These are phyloP conservation scores for Psylliodes chrysocephalus DNA, from an alignment of 2,888 invertebrate species.

Conservation along the genomic window DNA sequence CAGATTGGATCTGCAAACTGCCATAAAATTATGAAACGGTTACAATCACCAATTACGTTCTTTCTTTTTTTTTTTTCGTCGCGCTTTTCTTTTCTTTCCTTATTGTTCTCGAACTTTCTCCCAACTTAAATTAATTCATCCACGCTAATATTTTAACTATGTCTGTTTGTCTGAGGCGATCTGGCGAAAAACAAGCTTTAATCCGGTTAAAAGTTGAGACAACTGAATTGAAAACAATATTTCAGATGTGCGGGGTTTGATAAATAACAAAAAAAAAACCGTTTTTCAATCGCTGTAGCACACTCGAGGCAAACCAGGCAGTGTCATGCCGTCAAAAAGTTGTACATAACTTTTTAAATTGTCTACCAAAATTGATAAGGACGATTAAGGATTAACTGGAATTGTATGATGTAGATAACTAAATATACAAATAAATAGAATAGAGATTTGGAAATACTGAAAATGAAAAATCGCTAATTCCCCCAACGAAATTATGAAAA, in stretches of 20 bases:
- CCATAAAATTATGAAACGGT: constrained; percentile 28
- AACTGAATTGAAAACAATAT: constrained; percentile 32
- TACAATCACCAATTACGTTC: constrained; percentile 30
- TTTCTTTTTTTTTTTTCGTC: constrained; percentile 1
- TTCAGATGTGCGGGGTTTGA: constrained; percentile 1
- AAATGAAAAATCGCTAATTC: too few species aligned
- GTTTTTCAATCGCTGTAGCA: constrained; percentile 11
- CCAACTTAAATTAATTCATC: constrained; percentile 28
- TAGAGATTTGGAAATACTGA: too few species aligned
- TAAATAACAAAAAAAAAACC: constrained; percentile 12
- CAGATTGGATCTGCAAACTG: constrained; percentile 30
- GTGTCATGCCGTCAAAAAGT: constrained; percentile 18
- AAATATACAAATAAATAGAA: too few species aligned
- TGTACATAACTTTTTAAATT: constrained; percentile 13
- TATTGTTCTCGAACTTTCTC: constrained; percentile 20
- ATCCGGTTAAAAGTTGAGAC: constrained; percentile 30
- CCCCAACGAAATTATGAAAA: too few species aligned
- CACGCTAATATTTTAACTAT: constrained; percentile 24
- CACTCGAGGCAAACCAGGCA: neutral
- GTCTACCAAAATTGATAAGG: neutral
- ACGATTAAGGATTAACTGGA: neutral
- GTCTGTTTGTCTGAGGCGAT: constrained; percentile 19
- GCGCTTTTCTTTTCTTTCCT: constrained; percentile 7
- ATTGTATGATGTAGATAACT: neutral
- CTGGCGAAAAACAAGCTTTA: constrained; percentile 27